phyloP scores from a whole-genome alignment of 1,140 invertebrate genomes.

The Trissolcus basalis region DNA sequence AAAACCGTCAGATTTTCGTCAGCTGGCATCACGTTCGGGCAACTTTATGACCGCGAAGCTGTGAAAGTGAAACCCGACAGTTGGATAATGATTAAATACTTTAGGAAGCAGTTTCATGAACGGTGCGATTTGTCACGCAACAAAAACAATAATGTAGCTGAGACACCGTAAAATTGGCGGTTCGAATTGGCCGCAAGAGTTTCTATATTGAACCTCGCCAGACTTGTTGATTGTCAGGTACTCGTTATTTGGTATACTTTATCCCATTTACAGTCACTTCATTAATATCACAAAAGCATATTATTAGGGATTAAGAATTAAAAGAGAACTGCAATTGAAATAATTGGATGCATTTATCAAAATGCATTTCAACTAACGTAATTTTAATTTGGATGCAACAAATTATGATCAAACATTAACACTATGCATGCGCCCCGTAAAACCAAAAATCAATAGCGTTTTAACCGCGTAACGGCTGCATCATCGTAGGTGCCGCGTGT shows the following conservation, averaged over 20 bases:
- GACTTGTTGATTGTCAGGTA: neutral
- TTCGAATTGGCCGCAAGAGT: conserved; percentile 35
- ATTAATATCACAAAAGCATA: too few relatives aligned
- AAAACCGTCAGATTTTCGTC: conserved; percentile 22
- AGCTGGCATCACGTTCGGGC: conserved; percentile 37
- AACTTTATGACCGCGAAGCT: conserved; percentile 32
- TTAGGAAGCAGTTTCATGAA: conserved; percentile 28
- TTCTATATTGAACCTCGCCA: conserved; percentile 31
- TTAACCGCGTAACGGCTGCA: conserved; percentile 12
- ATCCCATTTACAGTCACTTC: too few relatives aligned
- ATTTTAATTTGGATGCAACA: too few relatives aligned
- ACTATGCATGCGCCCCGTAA: neutral
- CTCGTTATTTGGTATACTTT: neutral
- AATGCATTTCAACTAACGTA: too few relatives aligned
- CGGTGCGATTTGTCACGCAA: conserved; percentile 38
- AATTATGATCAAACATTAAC: too few relatives aligned
- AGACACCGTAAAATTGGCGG: conserved; percentile 8
- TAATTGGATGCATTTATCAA: too few relatives aligned
- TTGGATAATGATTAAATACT: conserved; percentile 62
- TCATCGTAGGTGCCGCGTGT: neutral
- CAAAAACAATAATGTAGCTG: conserved; percentile 43
- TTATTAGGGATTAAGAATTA: too few relatives aligned
- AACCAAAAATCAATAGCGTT: conserved; percentile 32
- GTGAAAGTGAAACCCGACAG: conserved; percentile 59
- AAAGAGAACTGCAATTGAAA: too few relatives aligned